Conservation (phyloP, 2,797 vertebrate species). For the Trachurus trachurus region DNA sequence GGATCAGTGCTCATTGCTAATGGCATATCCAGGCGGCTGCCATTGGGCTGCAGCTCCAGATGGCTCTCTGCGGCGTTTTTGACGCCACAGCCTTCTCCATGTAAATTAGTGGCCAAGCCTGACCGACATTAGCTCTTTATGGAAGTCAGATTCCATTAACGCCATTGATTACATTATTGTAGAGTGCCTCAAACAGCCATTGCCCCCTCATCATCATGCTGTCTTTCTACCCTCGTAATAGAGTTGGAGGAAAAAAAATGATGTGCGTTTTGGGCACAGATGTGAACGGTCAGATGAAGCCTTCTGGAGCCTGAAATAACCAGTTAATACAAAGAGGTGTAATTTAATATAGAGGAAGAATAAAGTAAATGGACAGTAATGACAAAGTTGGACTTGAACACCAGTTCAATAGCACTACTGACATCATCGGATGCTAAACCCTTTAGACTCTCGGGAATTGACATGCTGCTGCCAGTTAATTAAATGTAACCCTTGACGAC, state of each 20-base stretch:
- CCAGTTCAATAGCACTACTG: conserved; percentile 27
- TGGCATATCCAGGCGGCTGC: conserved; percentile 50
- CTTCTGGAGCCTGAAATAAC: conserved; percentile 32
- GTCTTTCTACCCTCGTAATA: conserved; percentile 34
- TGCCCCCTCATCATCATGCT: conserved; percentile 43
- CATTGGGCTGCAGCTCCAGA: conserved; percentile 63
- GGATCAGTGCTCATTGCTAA: conserved; percentile 50
- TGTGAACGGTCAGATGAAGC: conserved; percentile 23
- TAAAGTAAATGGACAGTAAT: conserved; percentile 26
- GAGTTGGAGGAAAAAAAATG: conserved; percentile 6
- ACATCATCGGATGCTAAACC: conserved; percentile 52
- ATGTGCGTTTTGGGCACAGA: conserved; percentile 38
- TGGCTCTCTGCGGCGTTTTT: conserved; percentile 61
- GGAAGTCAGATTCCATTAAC: conserved; percentile 60
- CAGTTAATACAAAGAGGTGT: conserved; percentile 42
- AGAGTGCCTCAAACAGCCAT: conserved; percentile 45
- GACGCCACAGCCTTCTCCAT: conserved; percentile 50
- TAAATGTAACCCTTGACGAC: conserved; percentile 43
- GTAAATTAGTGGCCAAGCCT: conserved; percentile 58
- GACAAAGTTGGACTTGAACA: conserved; percentile 40
- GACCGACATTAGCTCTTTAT: conserved; percentile 68
- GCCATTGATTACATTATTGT: conserved; percentile 51
- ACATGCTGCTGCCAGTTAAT: conserved; percentile 47
- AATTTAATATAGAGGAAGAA: conserved; percentile 41
- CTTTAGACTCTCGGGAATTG: conserved; percentile 36